Percentiles rank a stretch among this genome's conserved stretches.
Conservation (phyloP, 2,113 vertebrate genomes). For the Eretmochelys imbricata region DNA sequence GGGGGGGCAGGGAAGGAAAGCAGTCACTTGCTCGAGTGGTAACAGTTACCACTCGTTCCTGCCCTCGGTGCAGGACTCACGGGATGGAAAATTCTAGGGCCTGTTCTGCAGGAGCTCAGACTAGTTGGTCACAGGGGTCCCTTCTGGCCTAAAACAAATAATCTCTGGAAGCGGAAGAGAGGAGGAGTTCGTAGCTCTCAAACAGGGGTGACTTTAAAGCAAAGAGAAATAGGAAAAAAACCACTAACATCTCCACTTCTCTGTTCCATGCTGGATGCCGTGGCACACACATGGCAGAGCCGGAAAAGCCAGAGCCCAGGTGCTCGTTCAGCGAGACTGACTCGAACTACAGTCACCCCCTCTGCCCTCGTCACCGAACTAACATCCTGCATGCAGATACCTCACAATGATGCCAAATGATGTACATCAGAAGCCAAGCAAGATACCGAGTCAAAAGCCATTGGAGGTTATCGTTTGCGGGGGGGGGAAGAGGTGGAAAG, state of each 20-base stretch:
- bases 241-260: not conserved
- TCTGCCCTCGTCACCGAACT: not conserved
- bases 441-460: not conserved
- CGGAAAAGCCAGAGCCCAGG: not conserved
- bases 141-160: not conserved
- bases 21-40: not conserved
- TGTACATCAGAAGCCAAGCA: not conserved
- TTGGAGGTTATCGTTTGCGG: not conserved
- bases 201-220: constrained; percentile 4
- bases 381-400: not conserved
- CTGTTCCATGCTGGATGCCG: not conserved
- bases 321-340: not conserved
- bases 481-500: not conserved
- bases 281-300: too few species aligned
- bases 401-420: not conserved
- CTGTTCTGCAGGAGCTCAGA: not conserved
- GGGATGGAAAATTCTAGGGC: not conserved
- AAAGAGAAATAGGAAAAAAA: not conserved
- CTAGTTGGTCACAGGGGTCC: not conserved
- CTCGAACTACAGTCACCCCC: not conserved
- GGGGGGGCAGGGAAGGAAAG: not conserved
- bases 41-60: not conserved
- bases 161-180: not conserved
- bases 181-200: not conserved
- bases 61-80: not conserved